Evolutionary conservation across 2,797 vertebrate genomes (phyloP).

Genomic region (Pagetopsis macropterus): DNA sequence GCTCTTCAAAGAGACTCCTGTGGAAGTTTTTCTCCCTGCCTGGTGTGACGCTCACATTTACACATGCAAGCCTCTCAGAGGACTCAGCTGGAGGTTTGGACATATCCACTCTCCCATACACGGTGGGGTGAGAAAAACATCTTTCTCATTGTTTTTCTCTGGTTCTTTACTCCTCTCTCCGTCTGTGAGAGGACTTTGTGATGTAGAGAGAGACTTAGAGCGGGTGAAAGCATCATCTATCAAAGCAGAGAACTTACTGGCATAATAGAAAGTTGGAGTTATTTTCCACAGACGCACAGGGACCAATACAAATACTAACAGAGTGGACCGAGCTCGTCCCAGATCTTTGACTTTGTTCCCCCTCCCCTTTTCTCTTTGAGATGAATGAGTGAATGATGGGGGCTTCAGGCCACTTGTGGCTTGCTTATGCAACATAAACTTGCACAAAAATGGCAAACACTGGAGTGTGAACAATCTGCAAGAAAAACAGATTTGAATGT

Average conservation of each 20-base stretch:
- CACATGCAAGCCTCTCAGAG: slow-evolving; percentile 44
- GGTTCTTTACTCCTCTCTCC: slow-evolving; percentile 11
- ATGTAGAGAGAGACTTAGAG: slow-evolving; percentile 59
- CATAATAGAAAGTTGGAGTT: slow-evolving; percentile 59
- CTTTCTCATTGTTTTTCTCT: slow-evolving; percentile 36
- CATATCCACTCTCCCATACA: slow-evolving; percentile 28
- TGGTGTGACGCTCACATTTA: slow-evolving; percentile 58
- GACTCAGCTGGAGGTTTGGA: slow-evolving; percentile 52
- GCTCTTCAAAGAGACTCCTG: slow-evolving; percentile 69
- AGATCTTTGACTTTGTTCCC: slow-evolving; percentile 39
- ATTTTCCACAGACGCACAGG: slow-evolving; percentile 60
- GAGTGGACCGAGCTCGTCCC: slow-evolving; percentile 41
- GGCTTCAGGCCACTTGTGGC: slow-evolving; percentile 30
- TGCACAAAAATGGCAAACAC: slow-evolving; percentile 24
- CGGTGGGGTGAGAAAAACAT: slow-evolving; percentile 43
- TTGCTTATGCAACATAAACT: slow-evolving; percentile 16
- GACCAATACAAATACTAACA: slow-evolving; percentile 72
- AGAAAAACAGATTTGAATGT: slow-evolving; percentile 31
- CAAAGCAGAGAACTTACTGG: slow-evolving; percentile 62
- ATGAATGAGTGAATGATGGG: slow-evolving; percentile 22
- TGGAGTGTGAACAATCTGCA: slow-evolving; percentile 8
- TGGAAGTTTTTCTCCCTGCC: slow-evolving; percentile 47
- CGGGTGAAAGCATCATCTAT: slow-evolving; percentile 72
- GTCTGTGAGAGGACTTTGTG: slow-evolving; percentile 51
- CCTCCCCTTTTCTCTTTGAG: not conserved